phyloP scores from a whole-genome alignment of 2,113 vertebrate genomes.

The Mastomys coucha region DNA sequence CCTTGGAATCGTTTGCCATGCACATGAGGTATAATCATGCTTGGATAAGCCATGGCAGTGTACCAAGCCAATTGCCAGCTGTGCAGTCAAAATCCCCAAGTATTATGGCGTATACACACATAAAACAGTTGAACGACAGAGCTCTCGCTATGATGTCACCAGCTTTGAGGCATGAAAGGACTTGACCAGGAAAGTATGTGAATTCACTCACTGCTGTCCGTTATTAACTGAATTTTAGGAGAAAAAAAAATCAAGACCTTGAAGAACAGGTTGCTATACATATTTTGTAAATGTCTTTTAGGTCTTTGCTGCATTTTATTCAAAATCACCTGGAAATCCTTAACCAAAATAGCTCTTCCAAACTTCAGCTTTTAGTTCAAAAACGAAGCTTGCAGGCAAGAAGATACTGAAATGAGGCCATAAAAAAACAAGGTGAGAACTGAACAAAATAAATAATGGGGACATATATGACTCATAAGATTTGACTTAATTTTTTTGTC shows the following conservation, averaged over 20 bases:
- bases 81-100: not conserved
- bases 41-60: not conserved
- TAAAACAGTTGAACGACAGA: not conserved
- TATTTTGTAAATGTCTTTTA: conserved; percentile 2
- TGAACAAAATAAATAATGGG: conserved; percentile 2
- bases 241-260: not conserved
- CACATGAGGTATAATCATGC: not conserved
- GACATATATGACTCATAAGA: not conserved
- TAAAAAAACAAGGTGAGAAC: not conserved
- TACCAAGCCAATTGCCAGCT: not conserved
- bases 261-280: not conserved
- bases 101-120: not conserved
- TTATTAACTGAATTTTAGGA: not conserved
- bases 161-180: not conserved
- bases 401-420: too few species aligned
- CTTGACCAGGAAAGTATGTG: not conserved
- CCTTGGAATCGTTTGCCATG: not conserved
- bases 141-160: not conserved
- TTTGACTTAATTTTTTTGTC: too few species aligned
- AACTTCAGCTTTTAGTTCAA: not conserved
- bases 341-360: not conserved
- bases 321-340: not conserved
- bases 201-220: not conserved
- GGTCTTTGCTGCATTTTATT: not conserved
- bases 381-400: conserved; percentile 1